Evolutionary conservation across 2,797 vertebrate genomes (phyloP), one percentile per base, ranked within the genome.

Genomic region (Gymnopithys bicolor): DNA sequence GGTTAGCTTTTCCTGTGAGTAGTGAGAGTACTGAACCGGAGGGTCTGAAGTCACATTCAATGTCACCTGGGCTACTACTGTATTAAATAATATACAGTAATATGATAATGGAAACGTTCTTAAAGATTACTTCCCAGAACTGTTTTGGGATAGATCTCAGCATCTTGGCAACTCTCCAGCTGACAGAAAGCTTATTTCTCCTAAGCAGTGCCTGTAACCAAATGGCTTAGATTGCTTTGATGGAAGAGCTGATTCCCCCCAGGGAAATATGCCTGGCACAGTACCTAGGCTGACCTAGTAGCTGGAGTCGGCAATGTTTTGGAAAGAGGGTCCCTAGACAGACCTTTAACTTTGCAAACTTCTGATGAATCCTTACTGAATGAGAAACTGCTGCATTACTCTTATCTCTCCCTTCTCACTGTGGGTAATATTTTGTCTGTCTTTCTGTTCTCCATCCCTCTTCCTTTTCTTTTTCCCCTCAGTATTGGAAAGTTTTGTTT

Each of bases 1-100:
- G 94, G 91, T 92, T 93, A 93, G 91, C 89, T 91, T 96, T 97
- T 94, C 94, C 92, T 95, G 87, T 91, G 94, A 91, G 49, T 79
- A 43, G 58, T 6, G 62, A 39, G n/a, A 79, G 80, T 24, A 51
- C 53, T 30, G 58, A 87, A 35, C 68, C 68, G 32, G 46, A 46
- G 75, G 59, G 56, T 79, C 92, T 89, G 48, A 85, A 84, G 79
- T 69, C 3, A 16, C 41, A 33, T 49, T 80, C 87, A 43, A 1
- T 76, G 79, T 91, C 92, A 91, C 83, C 89, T 90, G 87, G 89
- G 48, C 87, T 49, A 35, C 79, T 64, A 55, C 7, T 35, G 8
- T 86, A 39, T 79, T 85, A 88, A 88, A 88, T 84, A 91, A 66
- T 83, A 84, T 63, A 78, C 60, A 45, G 81, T 58, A 78, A 94